These are phyloP conservation scores for Zygothrica quintamaculata DNA, from an alignment of 2,888 invertebrate species.

Conservation along the genomic window DNA sequence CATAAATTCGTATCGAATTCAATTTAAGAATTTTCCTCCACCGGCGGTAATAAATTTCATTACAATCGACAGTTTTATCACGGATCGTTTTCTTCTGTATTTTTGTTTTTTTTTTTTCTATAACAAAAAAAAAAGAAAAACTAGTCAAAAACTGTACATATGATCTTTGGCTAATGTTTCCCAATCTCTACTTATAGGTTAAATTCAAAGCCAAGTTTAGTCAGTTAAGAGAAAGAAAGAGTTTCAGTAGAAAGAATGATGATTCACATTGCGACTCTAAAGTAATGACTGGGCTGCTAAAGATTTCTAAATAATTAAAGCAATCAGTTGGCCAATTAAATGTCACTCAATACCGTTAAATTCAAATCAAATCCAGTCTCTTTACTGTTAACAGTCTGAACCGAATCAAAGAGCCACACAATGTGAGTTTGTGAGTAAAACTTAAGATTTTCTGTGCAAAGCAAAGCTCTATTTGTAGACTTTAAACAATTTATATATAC, in stretches of 20 bases:
- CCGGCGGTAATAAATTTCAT: constrained; percentile 77
- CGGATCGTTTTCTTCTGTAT: constrained; percentile 10
- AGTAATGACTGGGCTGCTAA: too few species aligned
- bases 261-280: too few species aligned
- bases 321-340: constrained; percentile 75
- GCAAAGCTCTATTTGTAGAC: too few species aligned
- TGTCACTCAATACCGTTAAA: constrained; percentile 64
- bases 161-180: constrained; percentile 25
- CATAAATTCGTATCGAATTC: constrained; percentile 51
- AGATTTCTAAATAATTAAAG: background rate
- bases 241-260: too few species aligned
- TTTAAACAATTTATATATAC: background rate
- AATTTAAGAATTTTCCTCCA: constrained; percentile 55
- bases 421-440: constrained; percentile 7
- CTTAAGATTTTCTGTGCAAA: background rate
- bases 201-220: constrained; percentile 28
- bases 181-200: constrained; percentile 36
- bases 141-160: background rate
- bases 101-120: too few species aligned
- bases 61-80: constrained; percentile 81
- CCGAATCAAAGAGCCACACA: constrained; percentile 72
- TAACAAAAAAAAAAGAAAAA: too few species aligned
- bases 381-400: constrained; percentile 74
- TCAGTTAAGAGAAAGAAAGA: background rate
- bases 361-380: constrained; percentile 34